phyloP scores from a whole-genome alignment of 2,113 vertebrate genomes.

The Corythornis vintsioides region DNA sequence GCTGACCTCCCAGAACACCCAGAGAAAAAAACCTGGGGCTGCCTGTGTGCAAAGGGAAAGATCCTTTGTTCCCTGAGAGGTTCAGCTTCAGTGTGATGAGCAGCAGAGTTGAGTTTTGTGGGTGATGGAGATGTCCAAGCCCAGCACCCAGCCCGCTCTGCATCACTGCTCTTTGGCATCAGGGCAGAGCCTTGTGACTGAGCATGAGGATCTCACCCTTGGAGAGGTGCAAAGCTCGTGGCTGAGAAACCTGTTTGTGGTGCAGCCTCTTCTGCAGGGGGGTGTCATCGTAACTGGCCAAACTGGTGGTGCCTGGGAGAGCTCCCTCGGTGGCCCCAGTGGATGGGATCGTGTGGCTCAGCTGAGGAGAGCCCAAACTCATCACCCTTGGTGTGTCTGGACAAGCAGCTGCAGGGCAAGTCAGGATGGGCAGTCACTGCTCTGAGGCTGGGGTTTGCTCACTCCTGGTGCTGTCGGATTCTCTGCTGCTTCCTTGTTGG shows the following conservation, averaged over 20 bases:
- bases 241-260: not conserved
- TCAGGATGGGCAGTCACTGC: not conserved
- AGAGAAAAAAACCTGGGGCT: constrained; percentile 26
- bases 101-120: not conserved
- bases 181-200: not conserved
- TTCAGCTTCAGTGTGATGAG: not conserved
- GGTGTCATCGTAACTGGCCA: not conserved
- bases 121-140: rapidly evolving
- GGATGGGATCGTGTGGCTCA: rapidly evolving
- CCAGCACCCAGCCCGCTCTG: rapidly evolving
- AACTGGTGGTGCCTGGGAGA: not conserved
- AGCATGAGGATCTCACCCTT: rapidly evolving
- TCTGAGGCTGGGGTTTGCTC: not conserved
- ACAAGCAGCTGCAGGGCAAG: not conserved
- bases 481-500: not conserved
- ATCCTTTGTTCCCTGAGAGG: constrained; percentile 7
- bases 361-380: not conserved
- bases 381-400: not conserved
- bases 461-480: not conserved
- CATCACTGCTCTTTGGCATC: rapidly evolving
- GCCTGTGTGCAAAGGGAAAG: constrained; percentile 5
- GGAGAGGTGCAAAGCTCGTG: not conserved
- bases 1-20: not conserved
- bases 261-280: not conserved
- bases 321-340: rapidly evolving